Percentiles rank a stretch among this genome's conserved stretches.
Conservation (phyloP, 2,888 invertebrate species). For the Maniola hyperantus region DNA sequence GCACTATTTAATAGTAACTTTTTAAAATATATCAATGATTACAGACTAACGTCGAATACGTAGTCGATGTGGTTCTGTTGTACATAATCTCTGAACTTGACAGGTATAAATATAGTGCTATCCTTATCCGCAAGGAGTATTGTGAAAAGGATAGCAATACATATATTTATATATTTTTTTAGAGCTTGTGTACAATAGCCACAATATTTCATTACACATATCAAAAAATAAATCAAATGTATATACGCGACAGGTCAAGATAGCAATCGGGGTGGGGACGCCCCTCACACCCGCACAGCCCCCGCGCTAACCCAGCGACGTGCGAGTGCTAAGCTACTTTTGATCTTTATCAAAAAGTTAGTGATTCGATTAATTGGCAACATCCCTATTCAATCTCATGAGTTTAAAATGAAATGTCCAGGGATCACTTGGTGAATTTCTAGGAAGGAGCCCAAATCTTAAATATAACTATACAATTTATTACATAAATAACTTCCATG, state of each 20-base stretch:
- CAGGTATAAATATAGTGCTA: not conserved
- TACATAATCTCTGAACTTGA: not conserved
- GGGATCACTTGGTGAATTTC: not conserved
- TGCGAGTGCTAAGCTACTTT: no score
- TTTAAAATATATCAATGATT: not conserved
- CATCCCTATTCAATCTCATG: not conserved
- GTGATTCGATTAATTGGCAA: no score
- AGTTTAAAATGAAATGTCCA: not conserved
- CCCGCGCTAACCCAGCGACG: no score
- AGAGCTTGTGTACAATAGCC: not conserved
- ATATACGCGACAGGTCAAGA: no score
- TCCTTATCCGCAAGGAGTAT: not conserved
- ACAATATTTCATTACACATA: not conserved
- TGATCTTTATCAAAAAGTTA: no score
- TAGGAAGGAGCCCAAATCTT: constrained; percentile 5
- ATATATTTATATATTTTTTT: not conserved
- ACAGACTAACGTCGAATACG: constrained; percentile 7
- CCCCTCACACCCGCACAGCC: no score
- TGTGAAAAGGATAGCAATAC: no score
- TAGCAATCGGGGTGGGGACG: no score
- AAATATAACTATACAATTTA: constrained; percentile 24
- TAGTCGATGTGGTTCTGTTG: not conserved
- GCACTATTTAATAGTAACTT: not conserved
- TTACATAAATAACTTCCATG: constrained; percentile 9
- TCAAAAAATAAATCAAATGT: not conserved